phyloP scores from a whole-genome alignment of 1,140 invertebrate species.

The Drosophila willistoni region DNA sequence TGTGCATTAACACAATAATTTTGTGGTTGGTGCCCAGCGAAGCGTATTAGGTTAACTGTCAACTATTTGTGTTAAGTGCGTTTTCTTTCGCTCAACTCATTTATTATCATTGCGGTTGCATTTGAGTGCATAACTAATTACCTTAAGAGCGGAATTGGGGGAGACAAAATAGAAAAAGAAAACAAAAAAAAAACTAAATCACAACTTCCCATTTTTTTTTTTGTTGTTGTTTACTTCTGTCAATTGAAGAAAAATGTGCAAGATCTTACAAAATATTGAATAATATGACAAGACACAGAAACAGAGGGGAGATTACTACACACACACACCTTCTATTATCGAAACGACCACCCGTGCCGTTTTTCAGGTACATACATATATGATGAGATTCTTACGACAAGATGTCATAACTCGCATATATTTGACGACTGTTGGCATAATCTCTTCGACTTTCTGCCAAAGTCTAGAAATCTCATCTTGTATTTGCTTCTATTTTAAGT shows the following conservation, averaged over 20 bases:
- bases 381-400: neutral
- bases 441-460: neutral
- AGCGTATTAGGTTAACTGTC: conserved; percentile 54
- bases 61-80: conserved; percentile 56
- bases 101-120: conserved; percentile 56
- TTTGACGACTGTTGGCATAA: conserved; percentile 18
- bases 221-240: neutral
- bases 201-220: neutral
- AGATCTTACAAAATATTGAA: neutral
- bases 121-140: conserved; percentile 59
- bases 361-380: neutral
- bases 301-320: conserved; percentile 27
- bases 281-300: no score
- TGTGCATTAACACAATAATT: conserved; percentile 49
- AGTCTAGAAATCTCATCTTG: neutral
- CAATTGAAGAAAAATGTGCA: neutral
- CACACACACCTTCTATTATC: neutral
- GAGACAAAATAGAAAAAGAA: conserved; percentile 1
- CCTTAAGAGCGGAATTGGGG: neutral
- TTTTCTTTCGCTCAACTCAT: conserved; percentile 41
- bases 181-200: no score
- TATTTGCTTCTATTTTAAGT: conserved; percentile 1
- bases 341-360: neutral
- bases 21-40: conserved; percentile 41
- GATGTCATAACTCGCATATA: conserved; percentile 37